These are phyloP conservation scores for Chorisops tibialis DNA, from an alignment of 2,888 invertebrate genomes.

Conservation along the genomic window DNA sequence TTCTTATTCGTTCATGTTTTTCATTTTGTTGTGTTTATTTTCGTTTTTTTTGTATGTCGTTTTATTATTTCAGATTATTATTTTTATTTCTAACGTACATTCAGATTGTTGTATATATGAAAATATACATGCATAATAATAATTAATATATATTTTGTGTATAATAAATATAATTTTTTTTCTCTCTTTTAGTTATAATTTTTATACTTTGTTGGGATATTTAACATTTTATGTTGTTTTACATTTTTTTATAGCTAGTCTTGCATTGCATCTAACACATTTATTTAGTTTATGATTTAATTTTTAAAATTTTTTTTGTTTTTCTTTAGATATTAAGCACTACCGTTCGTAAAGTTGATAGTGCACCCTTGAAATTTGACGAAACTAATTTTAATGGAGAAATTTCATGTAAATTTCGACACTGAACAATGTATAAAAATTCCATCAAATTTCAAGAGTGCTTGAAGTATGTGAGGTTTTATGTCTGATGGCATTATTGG, in stretches of 20 bases:
- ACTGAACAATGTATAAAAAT: too few relatives aligned
- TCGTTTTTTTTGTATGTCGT: background rate
- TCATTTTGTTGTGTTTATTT: background rate
- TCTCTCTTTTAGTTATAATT: background rate
- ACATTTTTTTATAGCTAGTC: background rate
- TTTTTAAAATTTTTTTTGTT: background rate
- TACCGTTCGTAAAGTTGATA: too few relatives aligned
- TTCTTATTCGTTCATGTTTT: too few relatives aligned
- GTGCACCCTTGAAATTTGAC: too few relatives aligned
- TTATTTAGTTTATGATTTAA: background rate
- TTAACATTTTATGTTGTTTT: background rate
- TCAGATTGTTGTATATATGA: background rate
- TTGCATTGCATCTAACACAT: slow-evolving; percentile 6
- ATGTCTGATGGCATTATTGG: too few relatives aligned
- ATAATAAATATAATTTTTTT: background rate
- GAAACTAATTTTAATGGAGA: too few relatives aligned
- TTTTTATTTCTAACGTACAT: background rate
- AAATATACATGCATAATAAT: background rate
- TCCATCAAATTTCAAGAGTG: too few relatives aligned
- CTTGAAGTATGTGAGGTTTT: too few relatives aligned
- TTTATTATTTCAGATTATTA: background rate
- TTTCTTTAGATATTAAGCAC: background rate
- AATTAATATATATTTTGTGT: background rate
- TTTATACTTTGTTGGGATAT: background rate
- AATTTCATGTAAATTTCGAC: too few relatives aligned